Evolutionary conservation across 2,888 invertebrate species (phyloP), one percentile per base, ranked within the genome.

Genomic region (Portevinia maculata): DNA sequence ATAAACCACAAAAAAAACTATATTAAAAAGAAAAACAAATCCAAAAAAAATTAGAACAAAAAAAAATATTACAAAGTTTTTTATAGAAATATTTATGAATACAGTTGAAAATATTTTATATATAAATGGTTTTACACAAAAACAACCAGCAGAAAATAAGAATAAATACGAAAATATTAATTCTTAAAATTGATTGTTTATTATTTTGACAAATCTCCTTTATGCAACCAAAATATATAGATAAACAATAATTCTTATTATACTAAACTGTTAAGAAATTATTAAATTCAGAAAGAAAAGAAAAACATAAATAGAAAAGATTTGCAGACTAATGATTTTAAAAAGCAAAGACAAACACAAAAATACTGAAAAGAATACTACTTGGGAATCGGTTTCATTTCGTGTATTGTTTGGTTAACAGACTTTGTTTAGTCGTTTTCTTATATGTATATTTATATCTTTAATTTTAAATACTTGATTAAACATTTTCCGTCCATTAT

Each of bases 401-500:
- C 67, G 37, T 79, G 34, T 79, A 44, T 28, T 30, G 41, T 57
- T 64, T 34, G 53, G 34, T 73, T 55, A 71, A 30, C 17, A 15
- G 21, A 19, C 9, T 60, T 21, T 52, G 9, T 53, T 67, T 21
- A 44, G 19, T 37, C 15, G 8, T 39, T 62, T 37, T 34, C 15
- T 50, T 32, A 28, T 32, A 53, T 34, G 19, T 32, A 55, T 34
- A 53, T 53, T 8, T 24, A 24, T 39, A 24, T 34, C 21, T 41
- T 32, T 32, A 39, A 15, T 52, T 67, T 67, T 39, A 39, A 28
- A 52, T 30, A 55, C 19, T 39, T 21, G 32, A 15, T 46, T 69
- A 44, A 28, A 75, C 44, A 71, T 88, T 89, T 90, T 89, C 89
- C 89, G 89, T 89, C 89, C 89, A 90, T 89, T 89, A 90, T 90